Percentiles rank a stretch among this genome's conserved stretches.
Conservation (phyloP, 2,113 vertebrate genomes). For the Nothobranchius kuhntae region DNA sequence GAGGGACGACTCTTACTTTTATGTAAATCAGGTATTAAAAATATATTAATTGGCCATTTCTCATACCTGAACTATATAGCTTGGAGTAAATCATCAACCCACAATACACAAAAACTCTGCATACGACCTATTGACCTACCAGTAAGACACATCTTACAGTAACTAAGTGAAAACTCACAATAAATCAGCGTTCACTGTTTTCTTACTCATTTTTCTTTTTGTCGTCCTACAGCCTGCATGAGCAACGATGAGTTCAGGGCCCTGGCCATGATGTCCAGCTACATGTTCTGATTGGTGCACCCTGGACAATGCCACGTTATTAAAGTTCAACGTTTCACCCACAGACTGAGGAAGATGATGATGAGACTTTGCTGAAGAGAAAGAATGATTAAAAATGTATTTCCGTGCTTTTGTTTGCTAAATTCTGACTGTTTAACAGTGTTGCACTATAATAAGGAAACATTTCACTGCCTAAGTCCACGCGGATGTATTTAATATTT, state of each 20-base stretch:
- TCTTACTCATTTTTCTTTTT: no score
- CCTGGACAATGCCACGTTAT: constrained; percentile 33
- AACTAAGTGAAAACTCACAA: no score
- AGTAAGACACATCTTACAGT: no score
- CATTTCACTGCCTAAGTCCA: background rate
- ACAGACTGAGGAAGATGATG: constrained; percentile 1
- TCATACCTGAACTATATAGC: no score
- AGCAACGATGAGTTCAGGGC: constrained; percentile 61
- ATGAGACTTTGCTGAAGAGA: constrained; percentile 3
- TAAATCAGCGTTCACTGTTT: no score
- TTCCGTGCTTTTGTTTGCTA: background rate
- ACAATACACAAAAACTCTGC: no score
- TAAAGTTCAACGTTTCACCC: background rate
- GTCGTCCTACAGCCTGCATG: constrained; percentile 48
- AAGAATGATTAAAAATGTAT: background rate
- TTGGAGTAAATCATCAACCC: no score
- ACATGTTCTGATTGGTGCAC: constrained; percentile 58
- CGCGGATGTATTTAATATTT: constrained; percentile 33
- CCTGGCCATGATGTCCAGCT: constrained; percentile 73
- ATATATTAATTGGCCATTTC: no score
- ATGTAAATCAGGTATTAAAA: no score
- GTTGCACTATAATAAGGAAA: no score
- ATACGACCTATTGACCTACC: no score
- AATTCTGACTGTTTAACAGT: background rate
- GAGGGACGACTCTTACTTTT: no score